Evolutionary conservation across 2,888 invertebrate species (phyloP).

Genomic region (Amphipyra berbera): DNA sequence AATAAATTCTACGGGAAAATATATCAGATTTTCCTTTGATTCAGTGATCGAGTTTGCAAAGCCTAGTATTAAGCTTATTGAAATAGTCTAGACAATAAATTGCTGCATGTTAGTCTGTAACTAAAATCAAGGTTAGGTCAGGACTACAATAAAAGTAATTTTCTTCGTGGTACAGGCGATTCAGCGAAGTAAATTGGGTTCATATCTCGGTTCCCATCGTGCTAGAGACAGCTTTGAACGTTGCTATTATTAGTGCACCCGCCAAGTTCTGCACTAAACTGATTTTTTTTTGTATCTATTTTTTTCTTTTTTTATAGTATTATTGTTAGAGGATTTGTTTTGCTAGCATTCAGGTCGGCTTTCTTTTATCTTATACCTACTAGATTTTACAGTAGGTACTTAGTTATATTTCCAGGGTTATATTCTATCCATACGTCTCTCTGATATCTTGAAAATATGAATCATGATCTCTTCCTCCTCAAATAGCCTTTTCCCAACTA

Average conservation of each 20-base stretch:
- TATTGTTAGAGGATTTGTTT: too few species aligned
- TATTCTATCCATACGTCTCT: too few species aligned
- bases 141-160: conserved; percentile 31
- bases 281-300: not conserved
- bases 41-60: conserved; percentile 23
- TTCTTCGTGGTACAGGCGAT: conserved; percentile 30
- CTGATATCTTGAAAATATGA: too few species aligned
- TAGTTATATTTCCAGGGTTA: too few species aligned
- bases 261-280: conserved; percentile 4
- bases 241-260: not conserved
- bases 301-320: not conserved
- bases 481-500: too few species aligned
- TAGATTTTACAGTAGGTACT: too few species aligned
- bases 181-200: conserved; percentile 47
- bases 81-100: conserved; percentile 43
- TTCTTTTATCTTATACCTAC: too few species aligned
- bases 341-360: too few species aligned
- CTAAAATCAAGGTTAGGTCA: conserved; percentile 19
- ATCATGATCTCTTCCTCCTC: too few species aligned
- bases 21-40: conserved; percentile 12
- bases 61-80: conserved; percentile 30
- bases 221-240: conserved; percentile 13
- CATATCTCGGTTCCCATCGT: conserved; percentile 34
- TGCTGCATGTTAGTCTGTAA: conserved; percentile 14
- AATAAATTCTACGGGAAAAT: conserved; percentile 18